Evolutionary conservation across 2,113 vertebrate species (phyloP), one percentile per base, ranked within the genome.

Genomic region (Chionis minor): DNA sequence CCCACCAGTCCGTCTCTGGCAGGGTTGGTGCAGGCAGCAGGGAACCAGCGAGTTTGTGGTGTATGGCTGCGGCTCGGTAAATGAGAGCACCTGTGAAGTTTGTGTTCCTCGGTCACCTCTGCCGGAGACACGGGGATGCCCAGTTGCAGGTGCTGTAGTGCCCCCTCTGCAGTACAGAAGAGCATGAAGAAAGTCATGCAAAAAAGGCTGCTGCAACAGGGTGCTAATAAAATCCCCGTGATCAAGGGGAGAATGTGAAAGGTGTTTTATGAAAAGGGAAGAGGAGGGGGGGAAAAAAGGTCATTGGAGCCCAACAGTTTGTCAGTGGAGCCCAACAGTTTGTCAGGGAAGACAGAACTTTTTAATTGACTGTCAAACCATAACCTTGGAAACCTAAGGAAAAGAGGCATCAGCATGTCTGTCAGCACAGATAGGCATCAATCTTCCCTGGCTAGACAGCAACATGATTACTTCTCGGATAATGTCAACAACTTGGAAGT

Each of bases 381-480:
- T 87, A 94, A 94, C 81, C 70, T 87, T 95, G 86, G 94, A 96
- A 94, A 81, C 88, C 63, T 69, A 47, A 92, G 66, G 63, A 92
- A 77, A 81, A 92, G 52, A 92, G 86, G 88, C 86, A 94, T 95
- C 86, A 94, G 91, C 80, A 74, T 66, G 75, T 90, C 51, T 96
- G 92, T 94, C 96, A 95, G 63, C 70, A 78, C 40, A 77, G 92
- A 85, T 74, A 90, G 89, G 74, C 90, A 91, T 97, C 93, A 97
- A 66, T 84, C 84, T 77, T 74, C 61, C 35, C 73, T 71, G 69
- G 85, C 49, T 65, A 66, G 81, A 90, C 94, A 96, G 83, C 92
- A 97, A 91, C 88, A 55, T 86, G 94, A 97, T 97, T 96, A 89
- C 38, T n/a, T 86, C 92, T 93, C 62, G 91, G 95, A 90, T 24